Conservation (phyloP, 1,140 invertebrate species). For the Phocides pigmalion region DNA sequence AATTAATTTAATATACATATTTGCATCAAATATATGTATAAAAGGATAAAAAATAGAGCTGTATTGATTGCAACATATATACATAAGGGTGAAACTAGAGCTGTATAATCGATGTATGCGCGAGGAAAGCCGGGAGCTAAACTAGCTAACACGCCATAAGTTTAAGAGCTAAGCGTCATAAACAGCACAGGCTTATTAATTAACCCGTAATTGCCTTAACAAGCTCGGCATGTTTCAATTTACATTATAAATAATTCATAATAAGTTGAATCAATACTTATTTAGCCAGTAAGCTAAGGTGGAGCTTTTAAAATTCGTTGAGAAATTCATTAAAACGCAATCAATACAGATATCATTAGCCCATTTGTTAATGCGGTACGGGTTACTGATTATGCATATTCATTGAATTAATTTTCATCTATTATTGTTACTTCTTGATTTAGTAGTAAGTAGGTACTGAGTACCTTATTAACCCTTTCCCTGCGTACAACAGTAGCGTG, state of each 20-base stretch:
- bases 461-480: too few relatives aligned
- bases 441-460: too few relatives aligned
- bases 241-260: slow-evolving; percentile 8
- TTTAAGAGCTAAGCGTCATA: background rate
- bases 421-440: background rate
- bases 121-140: too few relatives aligned
- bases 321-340: slow-evolving; percentile 45
- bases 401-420: slow-evolving; percentile 28
- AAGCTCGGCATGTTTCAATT: background rate
- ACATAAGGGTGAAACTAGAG: too few relatives aligned
- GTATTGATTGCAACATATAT: too few relatives aligned
- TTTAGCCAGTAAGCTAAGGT: background rate
- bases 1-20: too few relatives aligned
- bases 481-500: too few relatives aligned
- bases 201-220: slow-evolving; percentile 6
- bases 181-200: background rate
- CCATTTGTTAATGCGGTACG: slow-evolving; percentile 34
- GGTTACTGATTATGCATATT: slow-evolving; percentile 24
- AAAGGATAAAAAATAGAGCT: too few relatives aligned
- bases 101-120: too few relatives aligned
- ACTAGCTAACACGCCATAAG: background rate
- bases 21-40: too few relatives aligned
- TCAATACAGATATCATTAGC: slow-evolving; percentile 40
- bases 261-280: slow-evolving; percentile 20
- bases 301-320: slow-evolving; percentile 35